Evolutionary conservation across 2,113 vertebrate genomes (phyloP).

Genomic region (Thinocorus orbignyianus): DNA sequence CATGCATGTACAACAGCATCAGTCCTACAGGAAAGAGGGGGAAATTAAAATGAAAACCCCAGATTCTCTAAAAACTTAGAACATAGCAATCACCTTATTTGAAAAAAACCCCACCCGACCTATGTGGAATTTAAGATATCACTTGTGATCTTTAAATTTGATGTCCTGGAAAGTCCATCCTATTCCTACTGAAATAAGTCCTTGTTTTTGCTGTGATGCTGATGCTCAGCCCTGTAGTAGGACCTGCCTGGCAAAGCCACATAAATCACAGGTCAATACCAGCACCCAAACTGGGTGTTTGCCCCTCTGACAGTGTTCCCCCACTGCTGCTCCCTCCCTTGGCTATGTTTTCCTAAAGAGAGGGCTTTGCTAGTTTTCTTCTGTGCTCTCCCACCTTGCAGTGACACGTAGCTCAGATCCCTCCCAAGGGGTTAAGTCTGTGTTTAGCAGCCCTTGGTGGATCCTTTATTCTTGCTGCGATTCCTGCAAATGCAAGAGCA

Average conservation of each 20-base stretch:
- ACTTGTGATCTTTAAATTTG: neutral
- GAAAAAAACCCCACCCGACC: neutral
- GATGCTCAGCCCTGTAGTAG: neutral
- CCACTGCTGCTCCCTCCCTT: neutral
- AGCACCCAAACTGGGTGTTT: neutral
- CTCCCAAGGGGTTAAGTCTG: constrained; percentile 1
- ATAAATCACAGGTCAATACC: neutral
- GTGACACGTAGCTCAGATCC: neutral
- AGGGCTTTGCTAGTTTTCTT: neutral
- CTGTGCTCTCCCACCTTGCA: neutral
- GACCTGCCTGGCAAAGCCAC: neutral
- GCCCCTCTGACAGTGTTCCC: neutral
- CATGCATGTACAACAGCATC: constrained; percentile 85
- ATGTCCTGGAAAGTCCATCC: neutral
- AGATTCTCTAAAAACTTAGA: neutral
- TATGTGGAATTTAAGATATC: neutral
- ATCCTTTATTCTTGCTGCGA: neutral
- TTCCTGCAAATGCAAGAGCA: constrained; percentile 18
- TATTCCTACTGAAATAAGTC: neutral
- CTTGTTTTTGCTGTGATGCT: neutral
- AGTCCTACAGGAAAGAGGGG: constrained; percentile 73
- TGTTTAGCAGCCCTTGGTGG: neutral
- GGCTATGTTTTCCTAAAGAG: neutral
- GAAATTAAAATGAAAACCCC: constrained; percentile 21
- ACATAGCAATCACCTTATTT: neutral